These are phyloP conservation scores for Eumaeus atala DNA, from an alignment of 1,140 invertebrate species.

Conservation along the genomic window DNA sequence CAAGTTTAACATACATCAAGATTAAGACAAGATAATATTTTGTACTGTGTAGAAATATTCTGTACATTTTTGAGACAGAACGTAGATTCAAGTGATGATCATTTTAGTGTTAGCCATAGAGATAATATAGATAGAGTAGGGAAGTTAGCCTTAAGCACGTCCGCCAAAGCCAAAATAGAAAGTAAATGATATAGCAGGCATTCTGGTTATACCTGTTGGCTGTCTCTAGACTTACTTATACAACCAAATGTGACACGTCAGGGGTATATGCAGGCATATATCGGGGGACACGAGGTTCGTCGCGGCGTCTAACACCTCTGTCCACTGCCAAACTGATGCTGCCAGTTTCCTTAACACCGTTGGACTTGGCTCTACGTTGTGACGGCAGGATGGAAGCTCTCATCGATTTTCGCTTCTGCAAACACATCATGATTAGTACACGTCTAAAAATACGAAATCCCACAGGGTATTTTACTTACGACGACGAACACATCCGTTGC, in stretches of 20 bases:
- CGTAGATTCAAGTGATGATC: too few species aligned
- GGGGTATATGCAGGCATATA: conserved; percentile 79
- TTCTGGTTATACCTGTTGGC: too few species aligned
- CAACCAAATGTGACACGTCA: conserved; percentile 80
- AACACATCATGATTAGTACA: conserved; percentile 22
- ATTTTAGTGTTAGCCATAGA: too few species aligned
- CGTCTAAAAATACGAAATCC: background rate
- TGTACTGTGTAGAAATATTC: too few species aligned
- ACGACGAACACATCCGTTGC: conserved; percentile 31
- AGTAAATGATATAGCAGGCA: too few species aligned
- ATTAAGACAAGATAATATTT: too few species aligned
- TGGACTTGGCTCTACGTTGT: conserved; percentile 84
- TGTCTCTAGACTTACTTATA: conserved; percentile 72
- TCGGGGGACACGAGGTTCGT: conserved; percentile 74
- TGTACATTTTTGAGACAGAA: too few species aligned
- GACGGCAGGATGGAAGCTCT: conserved; percentile 83
- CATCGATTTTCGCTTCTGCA: conserved; percentile 88
- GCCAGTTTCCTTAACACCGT: conserved; percentile 84
- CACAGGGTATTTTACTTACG: conserved; percentile 47
- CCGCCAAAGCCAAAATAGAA: too few species aligned
- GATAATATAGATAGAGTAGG: too few species aligned
- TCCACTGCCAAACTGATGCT: conserved; percentile 87
- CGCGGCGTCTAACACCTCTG: conserved; percentile 74
- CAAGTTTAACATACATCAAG: too few species aligned
- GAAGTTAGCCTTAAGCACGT: too few species aligned